Base-by-base conservation (phyloP, 2,113 vertebrate species). In the Erpornis zantholeuca region DNA sequence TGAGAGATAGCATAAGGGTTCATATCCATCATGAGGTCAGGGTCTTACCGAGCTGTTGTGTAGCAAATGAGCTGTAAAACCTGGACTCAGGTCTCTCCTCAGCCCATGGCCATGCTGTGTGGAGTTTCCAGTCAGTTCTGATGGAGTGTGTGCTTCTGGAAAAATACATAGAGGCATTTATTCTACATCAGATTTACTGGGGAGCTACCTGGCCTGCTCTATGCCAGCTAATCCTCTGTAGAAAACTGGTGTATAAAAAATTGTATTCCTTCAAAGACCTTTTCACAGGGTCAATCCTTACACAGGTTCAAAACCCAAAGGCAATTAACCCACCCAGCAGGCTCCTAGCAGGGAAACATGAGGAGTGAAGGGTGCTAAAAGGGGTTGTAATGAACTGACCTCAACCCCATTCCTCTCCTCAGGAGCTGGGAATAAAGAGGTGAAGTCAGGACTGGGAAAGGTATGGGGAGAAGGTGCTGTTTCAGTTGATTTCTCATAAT, bases 391-490 rank as follows among this genome's bases (percentile, higher is more conserved):
- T 4, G 38, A 20, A 47, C 36, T 13, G 35, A 70, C 9, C 11
- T 27, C 59, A 13, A 7, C 10, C 27, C 22, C 31, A 54, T 49
- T 57, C 6, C 0, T 6, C 13, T 28, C 22, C 22, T 16, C 31
- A 64, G 11, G 22, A 19, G 4, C 5, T 1, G 3, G 47, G n/a
- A 52, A 16, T 1, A 15, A 56, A 44, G 25, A 17, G 29, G 21
- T n/a, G 20, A 59, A 50, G 17, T 2, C 17, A 36, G 9, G 7
- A 11, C 3, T 50, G 9, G 35, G 21, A 22, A 53, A n/a, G 7
- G 4, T 8, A 5, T 25, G 3, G 8, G 5, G 8, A 7, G 11
- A 54, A 69, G 7, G 4, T n/a, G 12, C 2, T 80, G 7, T 22
- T 33, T 38, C 21, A 29, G 2, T 44, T 81, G 16, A 1, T 54